phyloP scores from a whole-genome alignment of 2,113 vertebrate genomes.

The Cynoglossus semilaevis region DNA sequence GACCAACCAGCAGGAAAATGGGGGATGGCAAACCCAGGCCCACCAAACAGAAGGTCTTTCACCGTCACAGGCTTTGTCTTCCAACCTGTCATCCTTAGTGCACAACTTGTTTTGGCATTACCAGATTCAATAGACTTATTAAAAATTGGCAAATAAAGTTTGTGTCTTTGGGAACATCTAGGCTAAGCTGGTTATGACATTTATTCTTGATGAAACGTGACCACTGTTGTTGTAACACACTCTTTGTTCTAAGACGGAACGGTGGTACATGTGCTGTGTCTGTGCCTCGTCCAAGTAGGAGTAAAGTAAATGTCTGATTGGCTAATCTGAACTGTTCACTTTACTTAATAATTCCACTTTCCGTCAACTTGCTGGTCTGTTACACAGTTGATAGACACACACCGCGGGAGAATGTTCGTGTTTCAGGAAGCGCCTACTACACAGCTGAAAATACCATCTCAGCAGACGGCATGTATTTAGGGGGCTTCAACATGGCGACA shows the following conservation, averaged over 20 bases:
- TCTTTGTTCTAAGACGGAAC: slow-evolving; percentile 5
- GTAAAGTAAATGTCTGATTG: not conserved
- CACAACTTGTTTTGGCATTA: slow-evolving; percentile 50
- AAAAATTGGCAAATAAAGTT: slow-evolving; percentile 55
- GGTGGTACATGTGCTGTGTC: slow-evolving; percentile 3
- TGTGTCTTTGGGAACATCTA: slow-evolving; percentile 22
- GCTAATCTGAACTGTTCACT: not conserved
- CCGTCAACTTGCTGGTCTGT: no score
- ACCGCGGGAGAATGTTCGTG: no score
- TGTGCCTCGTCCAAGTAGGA: not conserved
- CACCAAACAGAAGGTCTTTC: slow-evolving; percentile 48
- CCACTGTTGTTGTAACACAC: slow-evolving; percentile 3
- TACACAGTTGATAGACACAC: no score
- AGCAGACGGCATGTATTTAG: no score
- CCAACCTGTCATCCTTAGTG: slow-evolving; percentile 29
- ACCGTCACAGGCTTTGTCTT: slow-evolving; percentile 55
- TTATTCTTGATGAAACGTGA: slow-evolving; percentile 47
- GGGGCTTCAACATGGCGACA: no score
- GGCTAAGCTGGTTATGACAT: slow-evolving; percentile 50
- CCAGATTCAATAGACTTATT: slow-evolving; percentile 57
- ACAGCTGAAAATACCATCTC: no score
- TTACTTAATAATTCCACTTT: no score
- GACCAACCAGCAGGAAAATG: slow-evolving; percentile 57
- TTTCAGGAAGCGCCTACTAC: no score
- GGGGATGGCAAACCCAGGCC: slow-evolving; percentile 34